Evolutionary conservation across 92 coral and sea anemone species (phyloP), one percentile per base, ranked within the genome.

Genomic region (Diadumene lineata): DNA sequence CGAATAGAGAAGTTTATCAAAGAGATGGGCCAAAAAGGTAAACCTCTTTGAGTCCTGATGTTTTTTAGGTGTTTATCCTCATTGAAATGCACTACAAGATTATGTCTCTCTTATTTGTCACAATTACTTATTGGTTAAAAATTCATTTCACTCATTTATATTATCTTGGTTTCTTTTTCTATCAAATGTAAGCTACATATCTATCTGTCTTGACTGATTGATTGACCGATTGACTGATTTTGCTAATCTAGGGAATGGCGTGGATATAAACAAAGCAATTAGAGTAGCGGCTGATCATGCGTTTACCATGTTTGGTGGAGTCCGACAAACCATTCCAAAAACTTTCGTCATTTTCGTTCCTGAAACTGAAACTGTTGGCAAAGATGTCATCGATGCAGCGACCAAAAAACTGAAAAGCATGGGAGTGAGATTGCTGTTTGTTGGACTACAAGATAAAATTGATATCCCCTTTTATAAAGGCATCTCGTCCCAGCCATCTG

Each of bases 231-330:
- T 38, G 48, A 38, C n/a, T 22, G 8, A 8, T 2, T 2, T 16
- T 16, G 60, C n/a, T 53, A 3, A 53, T 16, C 60, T 56, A 72
- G 97, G 97, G 50, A 82, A 74, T 0, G 75, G 72, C 0, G 84
- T 81, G 13, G 72, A 81, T 56, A 68, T 81, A 26, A 86, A 64
- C 11, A 64, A 83, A 15, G 93, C 90, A 9, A 50, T 94, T 11
- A 72, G 63, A 15, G 88, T 75, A 50, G 97, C 98, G 33, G 77
- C 80, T 16, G 83, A 75, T 60, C 74, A 71, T 30, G 73, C 91
- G 7, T 94, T 94, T 66, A 92, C 93, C 56, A 89, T 94, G 22
- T 88, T 70, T 77, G 98, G 98, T 26, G 98, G 98, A 4, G 91
- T 92, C 7, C 81, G 98, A 57, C 93, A 89, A 55, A 56, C 75